Evolutionary conservation across 2,888 invertebrate genomes (phyloP).

Genomic region (Troglohyphantes excavatus): DNA sequence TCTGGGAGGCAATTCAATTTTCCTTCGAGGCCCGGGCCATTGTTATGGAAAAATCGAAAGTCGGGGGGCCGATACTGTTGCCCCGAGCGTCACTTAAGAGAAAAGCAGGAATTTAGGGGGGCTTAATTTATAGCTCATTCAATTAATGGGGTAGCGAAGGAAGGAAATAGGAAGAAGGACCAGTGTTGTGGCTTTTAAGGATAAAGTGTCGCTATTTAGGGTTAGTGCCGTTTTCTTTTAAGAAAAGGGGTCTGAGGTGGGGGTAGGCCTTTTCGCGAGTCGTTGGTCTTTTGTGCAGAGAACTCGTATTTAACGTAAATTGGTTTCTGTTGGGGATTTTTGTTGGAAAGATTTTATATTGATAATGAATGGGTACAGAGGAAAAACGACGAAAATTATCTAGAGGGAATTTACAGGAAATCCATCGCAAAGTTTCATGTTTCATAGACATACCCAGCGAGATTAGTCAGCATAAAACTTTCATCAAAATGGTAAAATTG

Average conservation of each 20-base stretch:
- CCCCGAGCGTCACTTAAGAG: constrained; percentile 43
- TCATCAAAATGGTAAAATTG: too few relatives aligned
- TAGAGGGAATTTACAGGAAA: too few relatives aligned
- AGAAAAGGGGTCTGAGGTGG: background rate
- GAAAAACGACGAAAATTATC: too few relatives aligned
- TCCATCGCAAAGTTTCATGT: too few relatives aligned
- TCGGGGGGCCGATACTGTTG: constrained; percentile 21
- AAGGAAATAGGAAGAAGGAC: background rate
- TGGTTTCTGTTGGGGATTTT: too few relatives aligned
- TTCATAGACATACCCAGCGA: too few relatives aligned
- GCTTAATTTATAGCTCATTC: constrained; percentile 60
- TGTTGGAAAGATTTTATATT: too few relatives aligned
- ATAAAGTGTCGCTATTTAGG: background rate
- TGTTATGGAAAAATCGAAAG: constrained; percentile 66
- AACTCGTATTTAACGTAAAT: too few relatives aligned
- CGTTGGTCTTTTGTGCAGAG: too few relatives aligned
- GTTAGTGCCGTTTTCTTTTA: background rate
- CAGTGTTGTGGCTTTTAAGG: background rate
- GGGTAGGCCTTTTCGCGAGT: too few relatives aligned
- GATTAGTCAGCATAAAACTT: too few relatives aligned
- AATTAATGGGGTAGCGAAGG: constrained; percentile 46
- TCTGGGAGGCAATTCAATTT: constrained; percentile 52
- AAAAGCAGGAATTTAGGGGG: constrained; percentile 15
- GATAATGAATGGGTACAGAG: too few relatives aligned
- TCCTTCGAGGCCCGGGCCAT: constrained; percentile 1